phyloP scores from a whole-genome alignment of 1,140 invertebrate species.

The Drosophila nigromelanica region DNA sequence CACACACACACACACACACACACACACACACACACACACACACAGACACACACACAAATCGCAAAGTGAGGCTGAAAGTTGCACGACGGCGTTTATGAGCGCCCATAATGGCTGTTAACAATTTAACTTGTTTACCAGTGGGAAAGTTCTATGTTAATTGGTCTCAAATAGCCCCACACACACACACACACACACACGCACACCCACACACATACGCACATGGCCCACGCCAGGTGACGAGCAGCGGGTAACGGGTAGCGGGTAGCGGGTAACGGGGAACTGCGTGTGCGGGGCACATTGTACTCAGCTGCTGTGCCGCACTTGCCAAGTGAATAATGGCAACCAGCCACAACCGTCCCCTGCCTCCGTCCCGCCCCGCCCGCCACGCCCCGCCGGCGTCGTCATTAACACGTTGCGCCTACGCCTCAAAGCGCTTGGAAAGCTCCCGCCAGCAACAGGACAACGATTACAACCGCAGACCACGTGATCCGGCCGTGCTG shows the following conservation, averaged over 20 bases:
- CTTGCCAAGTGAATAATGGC: constrained; percentile 77
- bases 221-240: too few species aligned
- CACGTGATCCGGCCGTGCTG: constrained; percentile 22
- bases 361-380: neutral
- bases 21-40: constrained; percentile 3
- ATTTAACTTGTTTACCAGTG: constrained; percentile 82
- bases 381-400: neutral
- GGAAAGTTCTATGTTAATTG: constrained; percentile 83
- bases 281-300: constrained; percentile 31
- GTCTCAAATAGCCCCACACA: constrained; percentile 67
- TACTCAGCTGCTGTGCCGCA: constrained; percentile 58
- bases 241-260: too few species aligned
- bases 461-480: constrained; percentile 40
- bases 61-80: constrained; percentile 63
- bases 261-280: too few species aligned
- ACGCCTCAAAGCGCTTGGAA: constrained; percentile 58
- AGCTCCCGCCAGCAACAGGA: constrained; percentile 23
- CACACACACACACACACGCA: constrained; percentile 24
- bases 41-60: constrained; percentile 2
- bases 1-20: constrained; percentile 5
- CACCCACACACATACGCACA: constrained; percentile 2
- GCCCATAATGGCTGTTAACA: constrained; percentile 80
- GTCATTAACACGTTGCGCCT: constrained; percentile 78
- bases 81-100: constrained; percentile 78
- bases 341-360: constrained; percentile 60